Conservation (phyloP, 2,888 invertebrate genomes). For the Boloria selene region DNA sequence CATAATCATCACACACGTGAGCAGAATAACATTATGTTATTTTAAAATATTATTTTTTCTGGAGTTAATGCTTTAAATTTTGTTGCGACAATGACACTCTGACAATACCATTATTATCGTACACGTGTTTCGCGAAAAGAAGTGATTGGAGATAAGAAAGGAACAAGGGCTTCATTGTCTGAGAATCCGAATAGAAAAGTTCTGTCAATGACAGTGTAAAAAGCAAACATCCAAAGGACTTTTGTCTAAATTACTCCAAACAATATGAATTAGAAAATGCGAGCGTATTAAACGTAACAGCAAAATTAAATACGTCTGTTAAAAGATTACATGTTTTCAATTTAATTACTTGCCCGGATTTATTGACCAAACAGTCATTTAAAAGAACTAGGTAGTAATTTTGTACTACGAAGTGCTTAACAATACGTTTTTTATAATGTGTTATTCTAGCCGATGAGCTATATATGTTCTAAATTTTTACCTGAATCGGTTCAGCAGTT, state of each 20-base stretch:
- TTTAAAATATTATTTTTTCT: not conserved
- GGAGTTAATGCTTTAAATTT: conserved; percentile 8
- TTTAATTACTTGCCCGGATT: too few relatives aligned
- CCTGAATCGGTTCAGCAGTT: too few relatives aligned
- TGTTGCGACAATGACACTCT: conserved; percentile 32
- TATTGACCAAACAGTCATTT: too few relatives aligned
- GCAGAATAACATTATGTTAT: not conserved
- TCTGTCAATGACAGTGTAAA: conserved; percentile 22
- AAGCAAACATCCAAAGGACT: conserved; percentile 6
- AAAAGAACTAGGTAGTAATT: too few relatives aligned
- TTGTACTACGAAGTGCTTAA: too few relatives aligned
- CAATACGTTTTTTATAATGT: too few relatives aligned
- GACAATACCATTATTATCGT: conserved; percentile 35
- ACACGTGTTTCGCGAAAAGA: conserved; percentile 25
- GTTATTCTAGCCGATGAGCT: too few relatives aligned
- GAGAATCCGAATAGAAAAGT: conserved; percentile 24
- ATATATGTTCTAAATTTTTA: too few relatives aligned
- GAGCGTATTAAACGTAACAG: not conserved
- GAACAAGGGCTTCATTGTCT: conserved; percentile 2
- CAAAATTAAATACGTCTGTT: not conserved
- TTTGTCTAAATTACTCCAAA: not conserved
- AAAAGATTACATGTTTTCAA: not conserved
- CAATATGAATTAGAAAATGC: not conserved
- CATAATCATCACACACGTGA: too few relatives aligned
- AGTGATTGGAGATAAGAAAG: conserved; percentile 31